Evolutionary conservation across 2,888 invertebrate genomes (phyloP), one percentile per base, ranked within the genome.

Genomic region (Conus canariensis): DNA sequence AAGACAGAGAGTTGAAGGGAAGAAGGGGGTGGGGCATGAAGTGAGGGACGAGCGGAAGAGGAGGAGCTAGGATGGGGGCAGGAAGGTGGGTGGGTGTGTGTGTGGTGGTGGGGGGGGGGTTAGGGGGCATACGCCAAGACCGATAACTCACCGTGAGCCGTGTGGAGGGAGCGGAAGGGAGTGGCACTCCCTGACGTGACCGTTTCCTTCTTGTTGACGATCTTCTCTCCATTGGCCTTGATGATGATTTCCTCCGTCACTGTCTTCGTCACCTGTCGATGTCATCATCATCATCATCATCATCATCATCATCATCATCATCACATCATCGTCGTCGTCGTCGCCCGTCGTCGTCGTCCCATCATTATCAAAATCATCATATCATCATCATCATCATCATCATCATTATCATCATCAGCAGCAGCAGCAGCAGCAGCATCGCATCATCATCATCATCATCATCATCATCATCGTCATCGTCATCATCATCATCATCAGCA

Each of bases 171-270:
- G 22, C 58, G 22, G 14, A 60, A 25, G 85, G 85, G 19, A 25
- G 59, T 25, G 9, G 90, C 85, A 12, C 92, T 93, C 45, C 92
- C 93, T 4, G 92, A 92, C n/a, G 92, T 93, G 19, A 93, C 91
- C 19, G 93, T 94, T 94, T 95, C 94, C 88, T 92, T 93, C 77
- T 93, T 94, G n/a, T 93, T 93, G 67, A 93, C 94, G 80, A 92
- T 93, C 88, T 94, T 94, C 87, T 93, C 92, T 9, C 95, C 95
- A 89, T 94, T 94, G 0, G 95, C 93, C 89, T 93, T 92, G 12
- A 93, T 93, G n/a, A 93, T 93, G 9, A 95, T 95, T 82, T 95
- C 95, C 86, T 95, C 95, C n/a, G 94, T 94, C 10, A 95, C 92
- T 7, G 94, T 95, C 91, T 94, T 95, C 8, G 94, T 94, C 25